These are phyloP conservation scores for Accipiter cooperii DNA, from an alignment of 2,113 vertebrate species.

Conservation along the genomic window DNA sequence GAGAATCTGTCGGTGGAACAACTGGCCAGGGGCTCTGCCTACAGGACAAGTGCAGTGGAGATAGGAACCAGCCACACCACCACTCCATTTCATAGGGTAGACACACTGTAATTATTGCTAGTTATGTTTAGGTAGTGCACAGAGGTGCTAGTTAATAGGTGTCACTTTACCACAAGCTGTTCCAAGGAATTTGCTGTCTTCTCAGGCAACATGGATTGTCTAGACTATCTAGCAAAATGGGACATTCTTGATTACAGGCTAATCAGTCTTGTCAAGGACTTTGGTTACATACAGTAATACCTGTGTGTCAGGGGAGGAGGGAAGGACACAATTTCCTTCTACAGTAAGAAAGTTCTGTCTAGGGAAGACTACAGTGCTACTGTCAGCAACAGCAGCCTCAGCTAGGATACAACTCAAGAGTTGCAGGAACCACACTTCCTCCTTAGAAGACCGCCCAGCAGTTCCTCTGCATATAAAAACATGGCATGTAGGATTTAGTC, in stretches of 20 bases:
- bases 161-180: not conserved
- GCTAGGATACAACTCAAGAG: not conserved
- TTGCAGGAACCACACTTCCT: not conserved
- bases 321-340: not conserved
- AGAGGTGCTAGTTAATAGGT: not conserved
- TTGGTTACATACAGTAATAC: not conserved
- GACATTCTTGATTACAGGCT: not conserved
- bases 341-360: not conserved
- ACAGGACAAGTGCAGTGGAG: not conserved
- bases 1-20: not conserved
- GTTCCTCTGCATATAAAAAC: not conserved
- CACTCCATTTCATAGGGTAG: not conserved
- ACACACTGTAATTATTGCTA: not conserved
- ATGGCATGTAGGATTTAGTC: not conserved
- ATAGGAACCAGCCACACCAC: not conserved
- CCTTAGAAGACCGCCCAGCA: not conserved
- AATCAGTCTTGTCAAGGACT: not conserved
- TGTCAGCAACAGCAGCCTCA: not conserved
- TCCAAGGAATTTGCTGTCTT: not conserved
- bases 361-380: not conserved
- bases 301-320: not conserved
- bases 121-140: not conserved
- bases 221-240: not conserved
- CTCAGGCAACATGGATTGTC: not conserved
- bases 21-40: not conserved